Percentiles rank a stretch among this genome's conserved stretches.
Evolutionary conservation across 2,113 vertebrate species (phyloP).

Genomic region (Mobula hypostoma): DNA sequence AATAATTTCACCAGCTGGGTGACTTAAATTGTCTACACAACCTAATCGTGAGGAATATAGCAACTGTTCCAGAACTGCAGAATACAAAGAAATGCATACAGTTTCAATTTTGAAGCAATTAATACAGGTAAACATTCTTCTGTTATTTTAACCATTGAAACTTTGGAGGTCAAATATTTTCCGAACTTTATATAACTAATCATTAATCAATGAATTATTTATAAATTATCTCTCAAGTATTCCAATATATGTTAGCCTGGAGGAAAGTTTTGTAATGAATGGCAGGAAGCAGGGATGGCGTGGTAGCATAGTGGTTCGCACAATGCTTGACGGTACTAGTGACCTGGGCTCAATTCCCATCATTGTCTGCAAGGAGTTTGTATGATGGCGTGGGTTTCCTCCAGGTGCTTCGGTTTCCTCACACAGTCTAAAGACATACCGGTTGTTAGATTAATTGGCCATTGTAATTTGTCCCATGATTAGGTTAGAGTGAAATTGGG

Average conservation of each 20-base stretch:
- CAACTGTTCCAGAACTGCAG: neutral
- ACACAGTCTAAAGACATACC: no score
- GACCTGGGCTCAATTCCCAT: no score
- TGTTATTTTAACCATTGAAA: neutral
- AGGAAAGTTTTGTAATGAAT: no score
- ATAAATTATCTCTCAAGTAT: neutral
- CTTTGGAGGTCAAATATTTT: neutral
- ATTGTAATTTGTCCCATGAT: no score
- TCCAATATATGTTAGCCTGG: neutral
- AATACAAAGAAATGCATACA: neutral
- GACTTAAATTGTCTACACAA: neutral
- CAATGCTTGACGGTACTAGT: no score
- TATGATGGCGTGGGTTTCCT: no score
- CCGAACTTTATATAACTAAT: neutral
- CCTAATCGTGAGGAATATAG: neutral
- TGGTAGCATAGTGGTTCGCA: no score
- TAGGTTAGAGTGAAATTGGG: no score
- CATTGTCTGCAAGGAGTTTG: no score
- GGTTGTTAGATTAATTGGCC: no score
- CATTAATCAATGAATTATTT: neutral
- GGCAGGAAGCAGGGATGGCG: no score
- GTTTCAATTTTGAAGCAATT: neutral
- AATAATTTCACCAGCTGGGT: neutral
- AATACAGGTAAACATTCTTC: neutral
- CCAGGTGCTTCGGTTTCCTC: no score